phyloP scores from a whole-genome alignment of 2,888 invertebrate genomes.

The Petrophora chlorosata region DNA sequence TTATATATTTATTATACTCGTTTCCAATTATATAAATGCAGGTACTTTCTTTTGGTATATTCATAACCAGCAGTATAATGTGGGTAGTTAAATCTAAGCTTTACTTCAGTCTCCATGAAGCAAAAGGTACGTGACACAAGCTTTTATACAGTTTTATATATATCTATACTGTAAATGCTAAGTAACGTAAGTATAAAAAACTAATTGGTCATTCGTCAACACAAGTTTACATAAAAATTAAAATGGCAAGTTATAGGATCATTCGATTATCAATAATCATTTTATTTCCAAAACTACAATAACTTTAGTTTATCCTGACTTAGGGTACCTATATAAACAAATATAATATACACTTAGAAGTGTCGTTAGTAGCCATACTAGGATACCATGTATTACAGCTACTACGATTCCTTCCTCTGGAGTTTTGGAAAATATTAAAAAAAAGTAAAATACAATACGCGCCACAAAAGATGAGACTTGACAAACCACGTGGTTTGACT shows the following conservation, averaged over 20 bases:
- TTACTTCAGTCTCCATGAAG: conserved; percentile 59
- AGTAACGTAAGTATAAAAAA: conserved; percentile 20
- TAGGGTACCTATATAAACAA: too few species aligned
- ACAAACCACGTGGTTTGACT: too few species aligned
- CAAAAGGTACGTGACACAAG: conserved; percentile 40
- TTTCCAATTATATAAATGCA: not conserved
- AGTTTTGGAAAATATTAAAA: too few species aligned
- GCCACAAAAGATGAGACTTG: too few species aligned
- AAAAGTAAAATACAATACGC: too few species aligned
- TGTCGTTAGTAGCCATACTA: too few species aligned
- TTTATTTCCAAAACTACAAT: too few species aligned
- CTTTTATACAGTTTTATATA: conserved; percentile 21
- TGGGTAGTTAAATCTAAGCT: conserved; percentile 18
- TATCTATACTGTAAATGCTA: conserved; percentile 9
- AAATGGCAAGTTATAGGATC: not conserved
- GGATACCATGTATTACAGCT: too few species aligned
- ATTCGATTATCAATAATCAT: too few species aligned
- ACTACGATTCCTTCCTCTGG: too few species aligned
- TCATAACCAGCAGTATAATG: conserved; percentile 21
- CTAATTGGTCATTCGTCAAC: conserved; percentile 33
- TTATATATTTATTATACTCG: not conserved
- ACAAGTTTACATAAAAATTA: conserved; percentile 1
- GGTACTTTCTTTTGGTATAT: conserved; percentile 24
- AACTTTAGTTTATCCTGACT: too few species aligned
- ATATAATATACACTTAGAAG: too few species aligned